These are phyloP conservation scores for Alosa alosa DNA, from an alignment of 2,113 vertebrate genomes.

Conservation along the genomic window DNA sequence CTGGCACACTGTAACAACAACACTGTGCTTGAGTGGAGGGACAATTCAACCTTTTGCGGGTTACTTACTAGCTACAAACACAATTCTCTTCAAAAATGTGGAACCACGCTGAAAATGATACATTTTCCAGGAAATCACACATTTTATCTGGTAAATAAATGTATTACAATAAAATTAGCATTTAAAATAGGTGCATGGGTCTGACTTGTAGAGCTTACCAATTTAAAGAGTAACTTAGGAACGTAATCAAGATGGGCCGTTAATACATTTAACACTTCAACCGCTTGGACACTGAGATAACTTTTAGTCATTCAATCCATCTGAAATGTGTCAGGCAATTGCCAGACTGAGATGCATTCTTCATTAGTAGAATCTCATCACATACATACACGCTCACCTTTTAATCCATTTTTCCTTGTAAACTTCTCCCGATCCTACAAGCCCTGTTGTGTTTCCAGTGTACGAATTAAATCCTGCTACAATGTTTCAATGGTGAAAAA, in stretches of 20 bases:
- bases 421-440: conserved; percentile 79
- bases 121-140: background rate
- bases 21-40: background rate
- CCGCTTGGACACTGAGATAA: background rate
- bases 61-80: background rate
- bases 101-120: background rate
- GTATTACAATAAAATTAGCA: background rate
- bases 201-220: background rate
- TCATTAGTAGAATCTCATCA: background rate
- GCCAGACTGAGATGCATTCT: background rate
- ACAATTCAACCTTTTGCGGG: background rate
- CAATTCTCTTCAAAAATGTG: background rate
- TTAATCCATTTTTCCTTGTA: conserved; percentile 83
- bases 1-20: conserved; percentile 70
- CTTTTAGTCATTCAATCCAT: too few relatives aligned
- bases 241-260: background rate
- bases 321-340: background rate
- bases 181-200: background rate
- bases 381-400: conserved; percentile 72
- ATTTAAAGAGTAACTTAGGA: too few relatives aligned
- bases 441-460: conserved; percentile 83
- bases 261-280: background rate
- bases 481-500: conserved; percentile 48
- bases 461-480: conserved; percentile 86
- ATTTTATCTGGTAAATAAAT: background rate